Percentiles rank a stretch among this genome's conserved stretches.
Evolutionary conservation across 2,888 invertebrate species (phyloP).

Genomic region (Erpobdella octoculata): DNA sequence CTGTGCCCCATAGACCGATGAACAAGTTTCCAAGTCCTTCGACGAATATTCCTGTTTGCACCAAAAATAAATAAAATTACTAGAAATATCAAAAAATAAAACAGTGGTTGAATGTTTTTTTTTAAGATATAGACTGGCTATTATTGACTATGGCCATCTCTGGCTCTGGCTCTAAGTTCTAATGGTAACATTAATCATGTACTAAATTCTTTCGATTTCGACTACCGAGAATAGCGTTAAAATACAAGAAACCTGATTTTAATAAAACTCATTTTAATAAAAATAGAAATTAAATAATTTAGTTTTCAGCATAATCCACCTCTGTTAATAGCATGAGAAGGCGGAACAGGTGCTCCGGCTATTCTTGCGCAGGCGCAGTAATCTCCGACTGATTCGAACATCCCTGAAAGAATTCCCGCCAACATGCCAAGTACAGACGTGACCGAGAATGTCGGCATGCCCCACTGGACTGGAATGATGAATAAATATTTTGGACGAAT

Average conservation of each 20-base stretch:
- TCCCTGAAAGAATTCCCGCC: conserved; percentile 46
- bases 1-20: conserved; percentile 76
- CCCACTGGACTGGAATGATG: conserved; percentile 45
- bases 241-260: not conserved
- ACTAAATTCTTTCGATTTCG: not conserved
- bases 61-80: not conserved
- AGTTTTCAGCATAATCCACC: conserved; percentile 34
- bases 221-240: not conserved
- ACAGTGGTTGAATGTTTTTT: no score
- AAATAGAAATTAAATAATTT: not conserved
- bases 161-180: no score
- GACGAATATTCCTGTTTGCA: conserved; percentile 55
- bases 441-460: conserved; percentile 46
- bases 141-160: no score
- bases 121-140: no score
- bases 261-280: not conserved
- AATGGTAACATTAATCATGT: not conserved
- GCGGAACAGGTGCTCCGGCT: conserved; percentile 70
- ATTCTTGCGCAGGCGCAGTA: conserved; percentile 76
- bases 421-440: conserved; percentile 47
- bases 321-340: conserved; percentile 76
- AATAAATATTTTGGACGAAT: no score
- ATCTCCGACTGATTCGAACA: conserved; percentile 63
- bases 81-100: no score
- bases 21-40: conserved; percentile 77